Evolutionary conservation across 2,888 invertebrate species (phyloP).

Genomic region (Dasypogon diadema): DNA sequence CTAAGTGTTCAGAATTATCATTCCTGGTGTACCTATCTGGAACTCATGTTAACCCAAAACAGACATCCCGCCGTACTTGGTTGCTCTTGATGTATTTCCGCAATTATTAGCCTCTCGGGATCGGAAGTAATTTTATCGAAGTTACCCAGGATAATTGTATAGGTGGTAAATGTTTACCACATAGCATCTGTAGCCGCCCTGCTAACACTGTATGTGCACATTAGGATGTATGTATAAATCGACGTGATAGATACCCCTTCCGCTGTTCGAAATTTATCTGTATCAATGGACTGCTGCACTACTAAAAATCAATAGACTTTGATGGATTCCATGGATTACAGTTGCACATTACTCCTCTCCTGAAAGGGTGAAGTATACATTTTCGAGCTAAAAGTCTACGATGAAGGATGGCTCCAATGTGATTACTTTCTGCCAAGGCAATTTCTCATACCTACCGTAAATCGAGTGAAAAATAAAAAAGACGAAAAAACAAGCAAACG

Average conservation of each 20-base stretch:
- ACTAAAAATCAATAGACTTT: constrained; percentile 51
- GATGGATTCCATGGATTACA: constrained; percentile 54
- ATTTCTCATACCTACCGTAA: constrained; percentile 35
- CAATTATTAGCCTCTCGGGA: constrained; percentile 38
- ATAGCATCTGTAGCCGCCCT: not conserved
- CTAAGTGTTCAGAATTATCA: not conserved
- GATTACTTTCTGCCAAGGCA: constrained; percentile 45
- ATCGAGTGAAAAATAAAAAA: constrained; percentile 36
- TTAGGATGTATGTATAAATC: not conserved
- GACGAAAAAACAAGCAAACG: constrained; percentile 8
- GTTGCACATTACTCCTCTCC: constrained; percentile 27
- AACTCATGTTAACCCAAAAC: not conserved
- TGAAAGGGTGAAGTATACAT: constrained; percentile 42
- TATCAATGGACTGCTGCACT: constrained; percentile 4
- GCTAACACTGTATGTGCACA: not conserved
- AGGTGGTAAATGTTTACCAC: not conserved
- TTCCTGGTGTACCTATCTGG: not conserved
- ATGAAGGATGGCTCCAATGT: constrained; percentile 32
- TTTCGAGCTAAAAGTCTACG: constrained; percentile 22
- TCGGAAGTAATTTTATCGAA: constrained; percentile 11
- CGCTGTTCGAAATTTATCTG: constrained; percentile 12
- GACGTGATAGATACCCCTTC: not conserved
- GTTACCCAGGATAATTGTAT: constrained; percentile 23
- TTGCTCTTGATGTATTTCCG: constrained; percentile 19
- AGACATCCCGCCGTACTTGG: not conserved